phyloP scores from a whole-genome alignment of 2,888 invertebrate genomes.

The Volucella zonaria region DNA sequence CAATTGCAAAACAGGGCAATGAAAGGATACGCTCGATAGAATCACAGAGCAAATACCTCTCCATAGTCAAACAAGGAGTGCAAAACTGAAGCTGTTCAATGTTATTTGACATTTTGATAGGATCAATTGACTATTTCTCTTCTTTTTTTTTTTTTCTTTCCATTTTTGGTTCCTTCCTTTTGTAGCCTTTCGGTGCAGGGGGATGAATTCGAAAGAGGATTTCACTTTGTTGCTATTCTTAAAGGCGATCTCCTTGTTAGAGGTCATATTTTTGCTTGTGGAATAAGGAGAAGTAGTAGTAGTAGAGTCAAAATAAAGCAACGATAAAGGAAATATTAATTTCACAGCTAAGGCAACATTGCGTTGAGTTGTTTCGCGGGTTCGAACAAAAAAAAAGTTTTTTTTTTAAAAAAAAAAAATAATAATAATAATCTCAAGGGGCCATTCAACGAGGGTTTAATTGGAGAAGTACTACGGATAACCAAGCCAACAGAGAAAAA shows the following conservation, averaged over 20 bases:
- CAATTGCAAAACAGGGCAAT: conserved; percentile 37
- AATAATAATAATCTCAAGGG: conserved; percentile 25
- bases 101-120: conserved; percentile 59
- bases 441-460: conserved; percentile 32
- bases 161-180: neutral
- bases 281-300: no score
- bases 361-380: conserved; percentile 5
- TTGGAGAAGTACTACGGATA: conserved; percentile 3
- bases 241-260: neutral
- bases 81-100: conserved; percentile 49
- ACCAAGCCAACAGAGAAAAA: no score
- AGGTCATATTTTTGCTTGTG: no score
- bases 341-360: conserved; percentile 11
- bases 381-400: conserved; percentile 2
- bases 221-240: neutral
- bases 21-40: conserved; percentile 42
- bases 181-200: neutral
- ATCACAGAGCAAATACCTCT: conserved; percentile 32
- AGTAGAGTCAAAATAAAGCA: no score
- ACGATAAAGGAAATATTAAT: conserved; percentile 49
- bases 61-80: conserved; percentile 33
- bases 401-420: no score
- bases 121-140: conserved; percentile 35
- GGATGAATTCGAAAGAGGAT: neutral
- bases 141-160: neutral